A percentile compares a stretch with the other conserved stretches of the same genome.
Conservation (phyloP, 2,113 vertebrate species). For the Pollimyrus isidori region DNA sequence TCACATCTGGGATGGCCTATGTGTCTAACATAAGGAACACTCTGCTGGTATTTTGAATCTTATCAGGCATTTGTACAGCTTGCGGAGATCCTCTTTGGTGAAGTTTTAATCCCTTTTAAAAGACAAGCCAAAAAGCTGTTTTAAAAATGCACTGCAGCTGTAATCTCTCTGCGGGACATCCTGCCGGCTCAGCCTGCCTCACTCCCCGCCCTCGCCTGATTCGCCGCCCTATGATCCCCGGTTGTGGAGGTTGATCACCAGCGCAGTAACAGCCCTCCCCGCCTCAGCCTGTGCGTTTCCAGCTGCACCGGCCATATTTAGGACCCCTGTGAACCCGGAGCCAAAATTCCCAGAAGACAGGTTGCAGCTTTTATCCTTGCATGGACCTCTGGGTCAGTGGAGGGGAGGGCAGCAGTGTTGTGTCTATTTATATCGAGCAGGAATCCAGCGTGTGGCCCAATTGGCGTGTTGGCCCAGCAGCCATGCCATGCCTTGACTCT, state of each 20-base stretch:
- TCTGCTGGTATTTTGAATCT: background rate
- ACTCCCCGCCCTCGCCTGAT: background rate
- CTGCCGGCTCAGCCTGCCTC: background rate
- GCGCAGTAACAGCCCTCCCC: background rate
- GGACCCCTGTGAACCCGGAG: slow-evolving; percentile 44
- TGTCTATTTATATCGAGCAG: slow-evolving; percentile 83
- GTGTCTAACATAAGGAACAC: background rate
- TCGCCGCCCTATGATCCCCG: background rate
- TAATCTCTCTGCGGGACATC: background rate
- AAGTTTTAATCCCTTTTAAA: background rate
- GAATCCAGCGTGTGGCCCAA: slow-evolving; percentile 54
- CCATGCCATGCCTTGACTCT: background rate
- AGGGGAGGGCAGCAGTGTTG: slow-evolving; percentile 50
- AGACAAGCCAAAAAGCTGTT: background rate
- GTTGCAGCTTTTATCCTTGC: slow-evolving; percentile 60
- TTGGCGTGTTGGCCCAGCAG: background rate
- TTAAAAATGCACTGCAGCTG: background rate
- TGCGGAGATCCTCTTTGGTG: background rate
- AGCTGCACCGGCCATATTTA: slow-evolving; percentile 42
- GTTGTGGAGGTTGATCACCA: background rate
- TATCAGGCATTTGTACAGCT: background rate
- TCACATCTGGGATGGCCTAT: background rate
- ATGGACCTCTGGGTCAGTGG: slow-evolving; percentile 70
- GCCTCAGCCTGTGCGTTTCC: background rate
- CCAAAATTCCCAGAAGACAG: slow-evolving; percentile 52